These are phyloP conservation scores for Cosmia trapezina DNA, from an alignment of 2,888 invertebrate species.

Conservation along the genomic window DNA sequence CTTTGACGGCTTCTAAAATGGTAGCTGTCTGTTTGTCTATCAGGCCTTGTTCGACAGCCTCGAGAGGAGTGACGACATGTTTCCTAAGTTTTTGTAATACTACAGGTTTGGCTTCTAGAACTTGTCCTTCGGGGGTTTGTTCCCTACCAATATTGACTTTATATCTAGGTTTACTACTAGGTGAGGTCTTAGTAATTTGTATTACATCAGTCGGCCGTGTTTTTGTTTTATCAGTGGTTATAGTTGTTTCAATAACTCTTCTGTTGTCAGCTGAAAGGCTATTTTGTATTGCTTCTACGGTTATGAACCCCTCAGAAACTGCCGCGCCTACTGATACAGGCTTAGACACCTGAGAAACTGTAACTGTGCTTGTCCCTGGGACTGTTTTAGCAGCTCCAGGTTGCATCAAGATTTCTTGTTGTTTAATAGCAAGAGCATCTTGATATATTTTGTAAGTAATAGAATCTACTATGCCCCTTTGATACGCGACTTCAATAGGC, in stretches of 20 bases:
- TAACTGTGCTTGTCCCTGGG: slow-evolving; percentile 69
- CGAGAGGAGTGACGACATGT: slow-evolving; percentile 93
- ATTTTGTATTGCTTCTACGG: slow-evolving; percentile 88
- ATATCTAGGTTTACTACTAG: slow-evolving; percentile 92
- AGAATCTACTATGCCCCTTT: slow-evolving; percentile 89
- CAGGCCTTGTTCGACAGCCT: slow-evolving; percentile 94
- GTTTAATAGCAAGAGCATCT: slow-evolving; percentile 60
- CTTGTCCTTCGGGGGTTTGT: slow-evolving; percentile 89
- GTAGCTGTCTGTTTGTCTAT: slow-evolving; percentile 94
- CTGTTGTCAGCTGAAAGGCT: slow-evolving; percentile 83
- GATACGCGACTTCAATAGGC: slow-evolving; percentile 92
- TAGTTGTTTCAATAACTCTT: slow-evolving; percentile 67
- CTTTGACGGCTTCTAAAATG: slow-evolving; percentile 91
- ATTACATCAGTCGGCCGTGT: slow-evolving; percentile 86
- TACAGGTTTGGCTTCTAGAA: slow-evolving; percentile 92
- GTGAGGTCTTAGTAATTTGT: slow-evolving; percentile 90
- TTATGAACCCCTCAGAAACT: slow-evolving; percentile 89
- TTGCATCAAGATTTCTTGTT: slow-evolving; percentile 49
- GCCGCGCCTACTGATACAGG: slow-evolving; percentile 91
- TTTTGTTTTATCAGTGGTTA: slow-evolving; percentile 69
- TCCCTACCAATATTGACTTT: slow-evolving; percentile 92
- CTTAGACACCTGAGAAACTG: slow-evolving; percentile 80
- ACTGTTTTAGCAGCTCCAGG: slow-evolving; percentile 50
- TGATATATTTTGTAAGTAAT: slow-evolving; percentile 69
- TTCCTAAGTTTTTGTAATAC: slow-evolving; percentile 95